Conservation (phyloP, 1,140 invertebrate species). For the Orchestia grillus region DNA sequence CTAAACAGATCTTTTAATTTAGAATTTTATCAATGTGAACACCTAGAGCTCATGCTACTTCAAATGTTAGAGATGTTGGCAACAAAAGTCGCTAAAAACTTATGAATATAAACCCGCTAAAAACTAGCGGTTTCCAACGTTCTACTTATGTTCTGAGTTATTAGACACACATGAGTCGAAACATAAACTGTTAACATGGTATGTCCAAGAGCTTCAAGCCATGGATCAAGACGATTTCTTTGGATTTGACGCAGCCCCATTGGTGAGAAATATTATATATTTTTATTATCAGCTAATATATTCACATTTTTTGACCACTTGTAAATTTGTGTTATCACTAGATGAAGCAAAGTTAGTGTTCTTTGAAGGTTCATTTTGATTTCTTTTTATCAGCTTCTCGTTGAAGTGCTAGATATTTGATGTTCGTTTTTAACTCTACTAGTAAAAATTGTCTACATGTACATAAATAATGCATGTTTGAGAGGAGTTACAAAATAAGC, state of each 20-base stretch:
- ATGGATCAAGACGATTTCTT: constrained; percentile 57
- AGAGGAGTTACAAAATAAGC: no score
- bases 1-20: no score
- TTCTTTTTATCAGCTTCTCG: background rate
- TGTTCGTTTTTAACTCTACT: background rate
- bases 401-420: background rate
- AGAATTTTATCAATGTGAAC: no score
- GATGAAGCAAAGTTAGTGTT: background rate
- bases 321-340: background rate
- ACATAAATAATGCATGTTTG: no score
- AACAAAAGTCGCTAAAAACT: background rate
- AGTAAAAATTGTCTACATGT: no score
- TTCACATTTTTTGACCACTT: background rate
- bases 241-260: constrained; percentile 56
- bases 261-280: background rate
- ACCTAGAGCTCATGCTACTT: no score
- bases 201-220: background rate
- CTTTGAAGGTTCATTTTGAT: background rate
- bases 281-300: background rate
- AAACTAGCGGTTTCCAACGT: background rate
- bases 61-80: no score
- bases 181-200: constrained; percentile 4
- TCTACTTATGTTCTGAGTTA: background rate
- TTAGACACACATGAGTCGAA: background rate
- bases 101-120: background rate